Base-by-base conservation (phyloP, 2,888 invertebrate species). In the Myopa testacea region DNA sequence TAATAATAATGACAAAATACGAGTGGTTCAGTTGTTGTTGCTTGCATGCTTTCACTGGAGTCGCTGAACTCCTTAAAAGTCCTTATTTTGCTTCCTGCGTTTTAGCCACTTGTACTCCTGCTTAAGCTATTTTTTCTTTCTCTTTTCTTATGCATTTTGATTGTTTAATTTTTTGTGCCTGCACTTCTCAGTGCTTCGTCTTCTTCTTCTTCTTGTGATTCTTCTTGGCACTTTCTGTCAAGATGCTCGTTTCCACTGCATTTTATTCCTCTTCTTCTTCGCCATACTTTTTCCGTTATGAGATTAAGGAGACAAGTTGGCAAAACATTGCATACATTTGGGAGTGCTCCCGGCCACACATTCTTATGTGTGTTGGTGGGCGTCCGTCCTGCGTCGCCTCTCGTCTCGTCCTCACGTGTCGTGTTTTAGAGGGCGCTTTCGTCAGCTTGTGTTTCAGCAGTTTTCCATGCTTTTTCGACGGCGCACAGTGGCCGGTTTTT, bases 311-410 rank as follows among this genome's bases (percentile, higher is more conserved):
- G 79, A 79, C 80, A 79, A 78, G 78, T 79, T 79, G 72, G 65
- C 77, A 80, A 79, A 81, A 80, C 79, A 79, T 80, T 78, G 80
- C 81, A 81, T 82, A 81, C 78, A 79, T 82, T 81, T 78, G 73
- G 80, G 75, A 75, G 80, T 80, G 78, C 80, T 80, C 75, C 12
- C 76, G 76, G 78, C 79, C 78, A 80, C 80, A 81, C 77, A 79
- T 16, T 14, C 38, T 65, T 38, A 4, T 34, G 65, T 82, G 81
- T 80, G 16, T 7, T 38, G 1, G 37, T 16, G 50, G 12, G n/a
- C 50, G 10, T 16, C 10, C 10, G 4, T 12, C 4, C 6, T 6
- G 40, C 14, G 55, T 55, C 16, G 55, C 55, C 55, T 14, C 14
- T 55, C 16, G 55, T 55, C 14, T 0, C 55, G 55, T 73, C 62